phyloP scores from a whole-genome alignment of 2,113 vertebrate species.

The Ageneiosus marmoratus region DNA sequence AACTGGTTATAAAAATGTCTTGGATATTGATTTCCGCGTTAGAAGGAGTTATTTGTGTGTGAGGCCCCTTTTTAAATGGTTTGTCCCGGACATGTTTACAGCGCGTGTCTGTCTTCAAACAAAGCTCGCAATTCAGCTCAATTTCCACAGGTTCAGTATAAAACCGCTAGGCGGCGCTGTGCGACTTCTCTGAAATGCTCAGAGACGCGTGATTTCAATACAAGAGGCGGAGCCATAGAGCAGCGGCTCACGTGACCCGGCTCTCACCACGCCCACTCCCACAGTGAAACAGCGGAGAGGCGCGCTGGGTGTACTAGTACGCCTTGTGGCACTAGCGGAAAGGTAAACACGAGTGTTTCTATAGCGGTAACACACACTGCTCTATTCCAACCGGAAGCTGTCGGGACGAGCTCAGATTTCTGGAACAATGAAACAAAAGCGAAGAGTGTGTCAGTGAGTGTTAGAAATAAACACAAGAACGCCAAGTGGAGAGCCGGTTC shows the following conservation, averaged over 20 bases:
- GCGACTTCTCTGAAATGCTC: neutral
- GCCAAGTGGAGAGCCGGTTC: neutral
- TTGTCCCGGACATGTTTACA: neutral
- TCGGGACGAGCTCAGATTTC: neutral
- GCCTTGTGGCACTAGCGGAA: conserved; percentile 12
- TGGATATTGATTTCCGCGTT: too few relatives aligned
- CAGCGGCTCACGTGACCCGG: neutral
- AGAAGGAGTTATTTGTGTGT: neutral
- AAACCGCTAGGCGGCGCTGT: conserved; percentile 7
- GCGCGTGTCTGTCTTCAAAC: neutral
- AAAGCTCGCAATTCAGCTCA: neutral
- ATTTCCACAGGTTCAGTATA: too few relatives aligned
- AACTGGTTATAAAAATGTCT: neutral
- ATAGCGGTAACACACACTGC: neutral
- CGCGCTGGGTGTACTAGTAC: conserved; percentile 15
- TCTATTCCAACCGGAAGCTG: neutral
- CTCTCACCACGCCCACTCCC: conserved; percentile 5
- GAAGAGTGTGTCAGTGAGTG: conserved; percentile 12
- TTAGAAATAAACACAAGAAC: conserved; percentile 19
- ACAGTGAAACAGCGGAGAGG: conserved; percentile 1
- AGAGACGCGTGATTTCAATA: neutral
- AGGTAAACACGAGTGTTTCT: neutral
- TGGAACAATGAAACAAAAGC: conserved; percentile 32
- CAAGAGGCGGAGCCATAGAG: neutral
- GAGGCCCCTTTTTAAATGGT: neutral